Evolutionary conservation across 2,888 invertebrate species (phyloP).

Genomic region (Dichetophora obliterata): DNA sequence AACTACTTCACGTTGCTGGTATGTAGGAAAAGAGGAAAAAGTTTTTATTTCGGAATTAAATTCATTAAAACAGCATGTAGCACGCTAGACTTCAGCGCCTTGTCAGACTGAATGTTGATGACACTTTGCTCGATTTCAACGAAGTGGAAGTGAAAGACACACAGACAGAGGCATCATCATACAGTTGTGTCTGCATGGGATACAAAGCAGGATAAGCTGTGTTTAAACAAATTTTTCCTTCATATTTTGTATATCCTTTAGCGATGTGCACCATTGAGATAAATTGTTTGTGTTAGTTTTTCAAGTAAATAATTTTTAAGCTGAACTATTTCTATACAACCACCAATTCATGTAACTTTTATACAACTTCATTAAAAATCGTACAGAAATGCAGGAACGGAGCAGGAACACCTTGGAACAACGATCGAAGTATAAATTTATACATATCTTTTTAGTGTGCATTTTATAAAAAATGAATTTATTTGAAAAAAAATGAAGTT

Average conservation of each 20-base stretch:
- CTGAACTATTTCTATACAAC: no score
- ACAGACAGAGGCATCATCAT: not conserved
- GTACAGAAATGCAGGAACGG: no score
- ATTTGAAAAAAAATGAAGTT: no score
- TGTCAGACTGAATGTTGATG: slow-evolving; percentile 1
- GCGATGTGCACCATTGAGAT: no score
- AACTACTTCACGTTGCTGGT: not conserved
- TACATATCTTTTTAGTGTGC: no score
- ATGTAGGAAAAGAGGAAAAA: not conserved
- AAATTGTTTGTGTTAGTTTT: no score
- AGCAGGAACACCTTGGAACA: no score
- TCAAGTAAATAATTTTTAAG: no score
- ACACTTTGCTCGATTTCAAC: not conserved
- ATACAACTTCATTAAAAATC: no score
- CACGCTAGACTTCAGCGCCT: not conserved
- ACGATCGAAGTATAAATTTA: no score
- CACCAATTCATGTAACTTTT: no score
- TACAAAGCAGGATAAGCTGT: not conserved
- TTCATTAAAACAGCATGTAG: slow-evolving; percentile 14
- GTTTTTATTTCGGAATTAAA: slow-evolving; percentile 14
- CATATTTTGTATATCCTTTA: not conserved
- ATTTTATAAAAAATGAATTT: no score
- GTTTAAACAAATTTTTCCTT: not conserved
- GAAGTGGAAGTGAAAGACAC: not conserved
- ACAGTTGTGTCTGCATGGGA: not conserved